Base-by-base conservation (phyloP, 1,140 invertebrate genomes). In the Cotesia chilonis region DNA sequence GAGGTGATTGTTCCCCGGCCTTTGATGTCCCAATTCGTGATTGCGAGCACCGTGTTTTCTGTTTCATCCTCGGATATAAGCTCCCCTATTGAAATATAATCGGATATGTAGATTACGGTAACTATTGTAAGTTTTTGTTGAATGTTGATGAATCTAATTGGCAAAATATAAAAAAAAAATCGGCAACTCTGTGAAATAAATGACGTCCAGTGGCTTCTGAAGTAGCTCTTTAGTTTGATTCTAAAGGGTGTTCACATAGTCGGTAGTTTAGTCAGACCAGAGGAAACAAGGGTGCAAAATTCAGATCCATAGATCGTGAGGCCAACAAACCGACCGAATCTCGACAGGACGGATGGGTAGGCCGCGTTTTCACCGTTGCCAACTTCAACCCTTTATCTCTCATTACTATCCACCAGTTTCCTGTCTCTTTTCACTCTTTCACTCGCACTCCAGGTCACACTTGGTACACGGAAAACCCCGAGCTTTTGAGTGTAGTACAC, bases 261-360 rank as follows among this genome's bases (percentile, higher is more conserved):
- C 17, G 7, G 54, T 5, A 57, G 54, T 57, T 14, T 17, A 17
- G 54, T 7, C 52, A 47, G 47, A 68, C 77, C 54, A 75, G 75
- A 37, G 71, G 57, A 63, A 69, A 69, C 66, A 67, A 70, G 72
- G 72, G 72, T 70, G 78, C 78, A 80, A 79, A 83, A 81, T 82
- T 75, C 79, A 83, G 38, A 41, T 84, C 79, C 80, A 84, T 83
- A 84, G 79, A 85, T 84, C 80, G 80, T 75, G 75, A 75, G 78
- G 77, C 79, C 78, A 84, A 83, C 84, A 84, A 84, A 84, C 83
- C 83, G 80, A 81, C 78, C 78, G 81, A 85, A 84, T 83, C 82
- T 82, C 80, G 81, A 81, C 81, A 83, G 81, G 76, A 82, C 77
- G 80, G 80, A 84, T 82, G 80, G 83, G 77, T 81, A 82, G 80